These are phyloP conservation scores for Catotricha subobsoleta DNA, from an alignment of 2,888 invertebrate genomes.

Conservation along the genomic window DNA sequence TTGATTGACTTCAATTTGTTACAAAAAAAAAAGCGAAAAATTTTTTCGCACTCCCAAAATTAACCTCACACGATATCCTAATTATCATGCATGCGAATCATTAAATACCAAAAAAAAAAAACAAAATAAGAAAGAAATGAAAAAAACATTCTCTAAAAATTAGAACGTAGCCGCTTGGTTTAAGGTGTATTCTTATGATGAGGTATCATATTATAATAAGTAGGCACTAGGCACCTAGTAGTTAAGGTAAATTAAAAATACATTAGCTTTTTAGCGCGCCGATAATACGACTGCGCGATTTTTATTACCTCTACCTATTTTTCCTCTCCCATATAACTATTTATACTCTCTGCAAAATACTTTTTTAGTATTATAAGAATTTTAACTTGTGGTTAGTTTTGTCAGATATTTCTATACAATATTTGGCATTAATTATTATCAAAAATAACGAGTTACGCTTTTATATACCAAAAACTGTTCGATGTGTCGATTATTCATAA, in stretches of 20 bases:
- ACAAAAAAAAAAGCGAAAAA: no score
- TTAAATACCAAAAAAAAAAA: background rate
- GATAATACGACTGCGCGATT: background rate
- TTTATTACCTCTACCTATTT: no score
- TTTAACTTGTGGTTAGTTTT: background rate
- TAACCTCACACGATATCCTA: slow-evolving; percentile 4
- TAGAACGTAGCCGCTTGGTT: background rate
- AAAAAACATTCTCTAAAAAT: background rate
- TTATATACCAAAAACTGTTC: background rate
- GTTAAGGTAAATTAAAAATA: slow-evolving; percentile 1
- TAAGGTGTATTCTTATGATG: no score
- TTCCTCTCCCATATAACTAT: no score
- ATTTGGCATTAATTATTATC: background rate
- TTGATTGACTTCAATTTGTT: no score
- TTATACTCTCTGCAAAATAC: background rate
- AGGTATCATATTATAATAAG: no score
- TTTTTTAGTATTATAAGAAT: background rate
- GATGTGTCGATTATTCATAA: background rate
- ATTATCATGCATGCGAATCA: slow-evolving; percentile 3
- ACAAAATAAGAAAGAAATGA: background rate
- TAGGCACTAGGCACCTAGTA: background rate
- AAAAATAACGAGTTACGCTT: no score
- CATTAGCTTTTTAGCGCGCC: background rate
- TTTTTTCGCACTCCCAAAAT: no score
- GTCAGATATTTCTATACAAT: background rate